Conservation (phyloP, 2,113 vertebrate genomes). For the Percina caprodes region DNA sequence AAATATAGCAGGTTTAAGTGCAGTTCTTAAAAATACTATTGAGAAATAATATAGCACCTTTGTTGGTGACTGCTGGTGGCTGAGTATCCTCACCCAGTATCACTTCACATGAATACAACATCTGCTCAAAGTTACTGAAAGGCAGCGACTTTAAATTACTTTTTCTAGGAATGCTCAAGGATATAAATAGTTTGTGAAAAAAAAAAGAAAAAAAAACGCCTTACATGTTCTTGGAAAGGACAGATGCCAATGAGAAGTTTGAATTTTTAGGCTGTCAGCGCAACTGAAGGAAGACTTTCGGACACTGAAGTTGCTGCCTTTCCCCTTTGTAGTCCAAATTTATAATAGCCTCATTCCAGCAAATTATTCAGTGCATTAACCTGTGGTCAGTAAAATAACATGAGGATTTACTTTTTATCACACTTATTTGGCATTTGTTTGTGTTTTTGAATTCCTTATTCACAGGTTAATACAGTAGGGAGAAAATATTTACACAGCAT, state of each 20-base stretch:
- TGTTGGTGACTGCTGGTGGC: constrained; percentile 47
- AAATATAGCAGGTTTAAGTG: neutral
- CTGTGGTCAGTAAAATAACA: neutral
- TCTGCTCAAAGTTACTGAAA: neutral
- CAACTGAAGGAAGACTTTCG: neutral
- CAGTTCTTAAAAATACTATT: constrained; percentile 23
- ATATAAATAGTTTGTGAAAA: neutral
- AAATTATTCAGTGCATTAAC: constrained; percentile 11
- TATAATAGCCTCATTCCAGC: neutral
- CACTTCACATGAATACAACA: neutral
- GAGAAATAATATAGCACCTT: constrained; percentile 39
- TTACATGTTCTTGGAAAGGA: neutral
- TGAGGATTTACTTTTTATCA: neutral
- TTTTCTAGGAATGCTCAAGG: neutral
- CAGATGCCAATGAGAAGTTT: neutral
- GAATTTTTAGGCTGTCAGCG: neutral
- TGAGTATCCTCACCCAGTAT: constrained; percentile 11
- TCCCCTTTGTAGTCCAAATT: neutral
- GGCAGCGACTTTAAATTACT: neutral
- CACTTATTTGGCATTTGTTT: neutral
- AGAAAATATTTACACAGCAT: neutral
- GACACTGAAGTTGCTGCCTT: constrained; percentile 5
- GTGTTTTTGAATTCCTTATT: neutral
- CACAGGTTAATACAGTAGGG: constrained; percentile 20
- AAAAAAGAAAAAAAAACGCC: neutral